Conservation (phyloP, 2,888 invertebrate genomes). For the Periphyllus acericola region DNA sequence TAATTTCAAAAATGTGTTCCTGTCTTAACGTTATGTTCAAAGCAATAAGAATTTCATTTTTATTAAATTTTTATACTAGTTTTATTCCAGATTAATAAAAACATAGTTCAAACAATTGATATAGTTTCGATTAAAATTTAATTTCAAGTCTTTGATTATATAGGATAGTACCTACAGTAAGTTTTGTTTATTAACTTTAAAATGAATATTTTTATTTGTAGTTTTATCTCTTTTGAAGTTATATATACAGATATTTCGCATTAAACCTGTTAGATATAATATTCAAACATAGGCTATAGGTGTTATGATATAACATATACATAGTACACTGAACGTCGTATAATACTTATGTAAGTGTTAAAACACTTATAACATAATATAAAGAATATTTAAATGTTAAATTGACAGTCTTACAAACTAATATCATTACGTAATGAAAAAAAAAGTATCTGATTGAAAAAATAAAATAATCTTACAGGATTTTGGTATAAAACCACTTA, state of each 20-base stretch:
- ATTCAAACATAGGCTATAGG: not conserved
- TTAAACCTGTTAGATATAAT: not conserved
- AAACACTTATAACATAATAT: too few species aligned
- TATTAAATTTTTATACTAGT: constrained; percentile 21
- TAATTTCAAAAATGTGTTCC: constrained; percentile 19
- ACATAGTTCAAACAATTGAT: constrained; percentile 9
- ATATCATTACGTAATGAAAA: too few species aligned
- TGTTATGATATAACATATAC: not conserved
- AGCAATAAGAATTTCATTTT: constrained; percentile 10
- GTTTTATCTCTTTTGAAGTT: constrained; percentile 1
- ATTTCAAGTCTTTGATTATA: not conserved
- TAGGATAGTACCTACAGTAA: too few species aligned
- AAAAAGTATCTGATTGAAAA: too few species aligned
- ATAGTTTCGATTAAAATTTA: constrained; percentile 36
- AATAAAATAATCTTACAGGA: too few species aligned
- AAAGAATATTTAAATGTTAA: too few species aligned
- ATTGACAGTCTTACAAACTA: too few species aligned
- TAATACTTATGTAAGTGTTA: too few species aligned
- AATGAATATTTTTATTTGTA: constrained; percentile 5
- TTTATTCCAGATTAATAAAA: constrained; percentile 7
- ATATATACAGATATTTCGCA: constrained; percentile 8
- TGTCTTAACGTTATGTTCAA: not conserved
- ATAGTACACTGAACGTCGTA: too few species aligned
- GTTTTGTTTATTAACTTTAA: constrained; percentile 37
- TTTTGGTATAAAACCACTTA: too few species aligned